Conservation (phyloP, 2,888 invertebrate species). For the Eumacrocentrus americanus region DNA sequence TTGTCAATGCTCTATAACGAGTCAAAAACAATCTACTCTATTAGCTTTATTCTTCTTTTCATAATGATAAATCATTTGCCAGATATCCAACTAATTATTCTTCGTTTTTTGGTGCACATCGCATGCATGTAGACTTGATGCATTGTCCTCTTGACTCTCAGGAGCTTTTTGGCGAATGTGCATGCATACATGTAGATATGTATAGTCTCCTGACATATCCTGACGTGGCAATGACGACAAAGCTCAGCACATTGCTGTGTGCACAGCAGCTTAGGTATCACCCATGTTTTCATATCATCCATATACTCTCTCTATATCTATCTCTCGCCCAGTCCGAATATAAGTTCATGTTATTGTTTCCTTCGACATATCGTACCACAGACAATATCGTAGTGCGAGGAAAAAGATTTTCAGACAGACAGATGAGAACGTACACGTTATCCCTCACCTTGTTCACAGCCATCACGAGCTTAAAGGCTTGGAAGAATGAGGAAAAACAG, state of each 20-base stretch:
- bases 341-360: constrained; percentile 27
- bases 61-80: background rate
- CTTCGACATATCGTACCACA: constrained; percentile 15
- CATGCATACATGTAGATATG: background rate
- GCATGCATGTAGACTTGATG: too few relatives aligned
- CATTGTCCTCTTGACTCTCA: background rate
- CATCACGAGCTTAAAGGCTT: too few relatives aligned
- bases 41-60: background rate
- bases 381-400: too few relatives aligned
- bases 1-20: background rate
- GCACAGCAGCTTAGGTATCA: constrained; percentile 54
- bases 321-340: constrained; percentile 1
- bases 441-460: too few relatives aligned
- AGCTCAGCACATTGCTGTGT: constrained; percentile 61
- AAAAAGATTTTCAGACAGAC: too few relatives aligned
- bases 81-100: background rate
- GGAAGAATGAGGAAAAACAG: too few relatives aligned
- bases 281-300: constrained; percentile 60
- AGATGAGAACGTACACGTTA: too few relatives aligned
- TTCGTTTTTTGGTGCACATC: too few relatives aligned
- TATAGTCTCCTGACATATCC: constrained; percentile 51
- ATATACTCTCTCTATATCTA: constrained; percentile 22
- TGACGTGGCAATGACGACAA: constrained; percentile 56
- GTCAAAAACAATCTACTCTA: background rate
- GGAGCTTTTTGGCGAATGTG: background rate